Percentiles rank a stretch among this genome's conserved stretches.
Evolutionary conservation across 2,113 vertebrate genomes (phyloP).

Genomic region (Tor tambroides): DNA sequence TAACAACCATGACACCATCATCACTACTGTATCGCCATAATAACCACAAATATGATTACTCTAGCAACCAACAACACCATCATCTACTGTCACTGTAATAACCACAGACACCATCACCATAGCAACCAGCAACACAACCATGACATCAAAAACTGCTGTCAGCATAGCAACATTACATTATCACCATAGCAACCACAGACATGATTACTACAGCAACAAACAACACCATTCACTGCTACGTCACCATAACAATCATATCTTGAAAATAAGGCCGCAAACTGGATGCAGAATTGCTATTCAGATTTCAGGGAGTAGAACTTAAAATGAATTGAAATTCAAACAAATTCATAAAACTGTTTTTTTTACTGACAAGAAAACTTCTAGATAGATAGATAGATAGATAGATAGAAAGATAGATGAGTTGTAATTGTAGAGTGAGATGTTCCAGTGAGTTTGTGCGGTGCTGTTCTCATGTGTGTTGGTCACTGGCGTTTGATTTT

Average conservation of each 20-base stretch:
- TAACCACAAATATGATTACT: neutral
- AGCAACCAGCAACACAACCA: neutral
- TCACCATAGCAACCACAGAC: too few species aligned
- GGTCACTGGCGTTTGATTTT: constrained; percentile 24
- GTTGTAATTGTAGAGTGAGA: neutral
- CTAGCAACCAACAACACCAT: neutral
- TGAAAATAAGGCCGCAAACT: too few species aligned
- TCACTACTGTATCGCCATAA: neutral
- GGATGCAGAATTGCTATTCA: neutral
- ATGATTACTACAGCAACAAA: neutral
- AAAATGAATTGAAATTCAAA: neutral
- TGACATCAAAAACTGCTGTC: too few species aligned
- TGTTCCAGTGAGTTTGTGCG: neutral
- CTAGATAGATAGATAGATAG: neutral
- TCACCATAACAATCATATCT: neutral
- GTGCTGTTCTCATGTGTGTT: neutral
- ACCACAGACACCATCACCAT: too few species aligned
- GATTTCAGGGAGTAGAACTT: neutral
- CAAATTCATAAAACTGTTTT: neutral
- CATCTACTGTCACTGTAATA: neutral
- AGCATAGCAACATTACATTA: too few species aligned
- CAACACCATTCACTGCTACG: neutral
- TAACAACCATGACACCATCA: neutral
- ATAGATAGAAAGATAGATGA: neutral
- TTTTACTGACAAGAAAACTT: neutral